Evolutionary conservation across 2,797 vertebrate species (phyloP).

Genomic region (Sciurus carolinensis): DNA sequence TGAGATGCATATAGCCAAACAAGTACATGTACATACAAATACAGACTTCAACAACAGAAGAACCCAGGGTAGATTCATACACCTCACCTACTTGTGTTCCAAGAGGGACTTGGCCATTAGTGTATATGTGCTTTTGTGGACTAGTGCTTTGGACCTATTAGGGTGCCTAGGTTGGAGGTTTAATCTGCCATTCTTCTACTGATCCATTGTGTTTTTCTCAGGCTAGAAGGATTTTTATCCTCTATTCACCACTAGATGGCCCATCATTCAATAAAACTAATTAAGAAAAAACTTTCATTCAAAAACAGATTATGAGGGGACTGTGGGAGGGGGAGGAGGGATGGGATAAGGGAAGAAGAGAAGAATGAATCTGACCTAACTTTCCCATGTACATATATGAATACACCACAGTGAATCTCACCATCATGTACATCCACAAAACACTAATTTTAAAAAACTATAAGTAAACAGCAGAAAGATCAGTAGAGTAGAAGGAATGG

Average conservation of each 20-base stretch:
- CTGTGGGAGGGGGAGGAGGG: no score
- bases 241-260: constrained; percentile 81
- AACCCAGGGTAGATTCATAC: neutral
- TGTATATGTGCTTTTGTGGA: neutral
- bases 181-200: neutral
- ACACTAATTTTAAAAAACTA: no score
- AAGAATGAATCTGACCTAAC: no score
- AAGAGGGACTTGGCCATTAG: neutral
- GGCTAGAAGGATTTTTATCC: neutral
- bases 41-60: neutral
- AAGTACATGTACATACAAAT: neutral
- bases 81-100: neutral
- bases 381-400: no score
- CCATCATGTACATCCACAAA: no score
- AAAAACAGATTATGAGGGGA: neutral
- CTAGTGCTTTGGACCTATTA: constrained; percentile 55
- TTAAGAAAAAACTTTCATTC: constrained; percentile 31
- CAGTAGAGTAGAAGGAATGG: no score
- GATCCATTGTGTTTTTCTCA: constrained; percentile 13
- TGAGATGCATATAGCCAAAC: neutral
- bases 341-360: no score
- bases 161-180: neutral
- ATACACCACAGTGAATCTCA: no score
- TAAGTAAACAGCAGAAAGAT: no score
- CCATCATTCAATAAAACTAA: constrained; percentile 4